Base-by-base conservation (phyloP, 2,888 invertebrate species). In the Diadegma fenestrale region DNA sequence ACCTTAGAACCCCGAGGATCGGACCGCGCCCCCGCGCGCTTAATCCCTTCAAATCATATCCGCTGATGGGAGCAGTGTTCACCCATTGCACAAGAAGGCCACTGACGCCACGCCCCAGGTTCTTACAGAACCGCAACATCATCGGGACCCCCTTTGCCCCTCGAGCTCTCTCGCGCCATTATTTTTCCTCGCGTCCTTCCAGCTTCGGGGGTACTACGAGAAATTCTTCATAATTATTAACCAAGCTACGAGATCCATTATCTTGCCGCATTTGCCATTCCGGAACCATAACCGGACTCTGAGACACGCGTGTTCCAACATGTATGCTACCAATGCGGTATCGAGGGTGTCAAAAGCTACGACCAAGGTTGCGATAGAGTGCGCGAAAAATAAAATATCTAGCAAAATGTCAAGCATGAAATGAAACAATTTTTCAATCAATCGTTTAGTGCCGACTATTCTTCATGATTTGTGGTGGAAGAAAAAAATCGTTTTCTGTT, bases 71-170 rank as follows among this genome's bases (percentile, higher is more conserved):
- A 90, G 92, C 71, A 71, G 68, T 68, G 64, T 88, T 91, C 89
- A 89, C 88, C 89, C 91, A 92, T 93, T 93, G 93, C 92, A 91
- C 91, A 93, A 92, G 93, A 92, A 93, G 92, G 92, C 93, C 91
- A 91, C 89, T 87, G 90, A 84, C 86, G 92, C 89, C 92, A 93
- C 92, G 92, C 93, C 92, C 90, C 90, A 89, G 88, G 87, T 41
- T 78, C 71, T 80, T 75, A 80, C 81, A 82, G 88, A 83, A 68
- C 86, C 72, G 78, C 76, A 72, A 84, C 88, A 66, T 80, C 68
- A 83, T 87, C 73, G 22, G 68, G 86, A 88, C 88, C 89, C 45
- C 48, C 22, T 37, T 61, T 72, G 22, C 43, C 58, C 1, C 71
- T 45, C 41, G 22, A 4, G 7, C 61, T 48, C 71, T 63, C 69